Evolutionary conservation across 2,797 vertebrate species (phyloP).

Genomic region (Paramormyrops hopkinsi): DNA sequence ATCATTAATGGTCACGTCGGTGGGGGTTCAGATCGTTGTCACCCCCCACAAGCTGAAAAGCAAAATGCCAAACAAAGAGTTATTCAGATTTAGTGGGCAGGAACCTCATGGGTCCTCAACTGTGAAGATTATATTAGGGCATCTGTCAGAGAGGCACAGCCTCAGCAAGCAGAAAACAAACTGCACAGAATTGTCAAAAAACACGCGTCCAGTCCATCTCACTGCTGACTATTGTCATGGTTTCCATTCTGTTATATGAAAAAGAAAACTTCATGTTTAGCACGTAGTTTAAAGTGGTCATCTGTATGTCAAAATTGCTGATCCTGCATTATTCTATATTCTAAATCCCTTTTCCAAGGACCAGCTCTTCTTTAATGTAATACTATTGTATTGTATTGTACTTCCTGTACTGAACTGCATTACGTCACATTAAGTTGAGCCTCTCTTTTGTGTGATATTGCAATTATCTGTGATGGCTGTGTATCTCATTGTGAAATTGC

Average conservation of each 20-base stretch:
- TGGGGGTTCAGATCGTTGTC: background rate
- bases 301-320: background rate
- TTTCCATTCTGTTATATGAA: background rate
- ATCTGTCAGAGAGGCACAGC: background rate
- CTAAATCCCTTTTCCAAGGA: background rate
- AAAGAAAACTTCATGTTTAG: background rate
- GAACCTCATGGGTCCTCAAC: background rate
- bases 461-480: background rate
- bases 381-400: background rate
- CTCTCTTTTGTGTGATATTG: background rate
- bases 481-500: background rate
- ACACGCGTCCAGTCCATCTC: background rate
- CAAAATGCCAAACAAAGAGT: background rate
- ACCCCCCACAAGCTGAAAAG: background rate
- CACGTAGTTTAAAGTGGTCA: background rate
- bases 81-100: background rate
- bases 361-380: background rate
- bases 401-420: background rate
- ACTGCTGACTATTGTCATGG: background rate
- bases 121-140: background rate
- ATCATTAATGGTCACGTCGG: background rate
- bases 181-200: background rate
- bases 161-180: background rate
- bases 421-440: background rate
- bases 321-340: background rate